A percentile compares a stretch with the other conserved stretches of the same genome.
Conservation (phyloP, 2,113 vertebrate genomes). For the Grammomys dolichurus region DNA sequence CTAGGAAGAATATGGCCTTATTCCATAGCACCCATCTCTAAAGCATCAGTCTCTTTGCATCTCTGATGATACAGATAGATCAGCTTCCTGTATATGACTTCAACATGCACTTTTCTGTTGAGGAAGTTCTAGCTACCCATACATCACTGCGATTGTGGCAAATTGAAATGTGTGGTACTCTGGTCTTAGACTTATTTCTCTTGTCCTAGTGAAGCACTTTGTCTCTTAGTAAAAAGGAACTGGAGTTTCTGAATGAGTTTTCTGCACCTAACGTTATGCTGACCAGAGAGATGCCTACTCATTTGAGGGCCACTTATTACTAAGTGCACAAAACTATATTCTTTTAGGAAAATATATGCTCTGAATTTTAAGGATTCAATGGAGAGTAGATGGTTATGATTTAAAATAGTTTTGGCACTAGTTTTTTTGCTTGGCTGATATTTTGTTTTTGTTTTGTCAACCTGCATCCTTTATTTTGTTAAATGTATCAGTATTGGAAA, state of each 20-base stretch:
- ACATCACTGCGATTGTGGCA: not conserved
- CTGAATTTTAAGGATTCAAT: not conserved
- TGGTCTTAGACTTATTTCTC: not conserved
- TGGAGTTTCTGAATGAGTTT: not conserved
- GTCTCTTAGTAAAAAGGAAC: not conserved
- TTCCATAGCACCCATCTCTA: not conserved
- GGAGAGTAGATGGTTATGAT: not conserved
- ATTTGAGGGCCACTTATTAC: conserved; percentile 14
- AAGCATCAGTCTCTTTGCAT: not conserved
- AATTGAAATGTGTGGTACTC: not conserved
- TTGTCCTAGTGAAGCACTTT: not conserved
- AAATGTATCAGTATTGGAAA: not conserved
- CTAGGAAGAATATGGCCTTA: too few species aligned
- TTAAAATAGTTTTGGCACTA: not conserved
- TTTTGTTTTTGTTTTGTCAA: not conserved
- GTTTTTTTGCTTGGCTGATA: not conserved
- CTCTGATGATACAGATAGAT: not conserved
- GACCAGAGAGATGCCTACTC: not conserved
- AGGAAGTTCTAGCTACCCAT: not conserved
- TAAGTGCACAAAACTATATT: not conserved
- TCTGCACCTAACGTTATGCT: not conserved
- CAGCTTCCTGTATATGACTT: not conserved
- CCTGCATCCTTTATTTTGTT: conserved; percentile 12
- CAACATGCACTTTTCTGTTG: not conserved
- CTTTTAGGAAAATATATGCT: not conserved